A percentile compares a stretch with the other conserved stretches of the same genome.
phyloP scores from a whole-genome alignment of 2,797 vertebrate genomes.

The Eptatretus atami region DNA sequence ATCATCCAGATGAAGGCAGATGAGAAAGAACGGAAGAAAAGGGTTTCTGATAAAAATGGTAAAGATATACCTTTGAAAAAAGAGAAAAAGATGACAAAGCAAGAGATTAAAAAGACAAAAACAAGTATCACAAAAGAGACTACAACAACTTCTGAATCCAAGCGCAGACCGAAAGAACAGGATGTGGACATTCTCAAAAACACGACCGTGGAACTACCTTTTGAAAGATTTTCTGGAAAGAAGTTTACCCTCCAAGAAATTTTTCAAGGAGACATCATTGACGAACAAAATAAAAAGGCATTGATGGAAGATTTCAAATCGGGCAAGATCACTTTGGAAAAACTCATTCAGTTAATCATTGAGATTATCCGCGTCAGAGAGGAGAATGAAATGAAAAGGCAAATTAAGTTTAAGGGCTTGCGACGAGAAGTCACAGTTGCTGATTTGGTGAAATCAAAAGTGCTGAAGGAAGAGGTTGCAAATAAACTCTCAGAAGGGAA shows the following conservation, averaged over 20 bases:
- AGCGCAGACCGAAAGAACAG: not conserved
- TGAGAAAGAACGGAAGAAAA: not conserved
- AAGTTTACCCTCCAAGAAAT: not conserved
- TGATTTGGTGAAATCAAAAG: slow-evolving; percentile 42
- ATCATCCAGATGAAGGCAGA: not conserved
- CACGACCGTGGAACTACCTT: not conserved
- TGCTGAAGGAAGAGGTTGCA: slow-evolving; percentile 48
- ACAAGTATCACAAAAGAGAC: no score
- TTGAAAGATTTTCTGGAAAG: slow-evolving; percentile 1
- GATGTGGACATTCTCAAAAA: not conserved
- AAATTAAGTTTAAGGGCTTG: slow-evolving; percentile 14
- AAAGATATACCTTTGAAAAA: not conserved
- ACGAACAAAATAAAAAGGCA: not conserved
- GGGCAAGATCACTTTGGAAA: not conserved
- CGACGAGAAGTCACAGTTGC: slow-evolving; percentile 20
- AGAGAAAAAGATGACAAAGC: not conserved
- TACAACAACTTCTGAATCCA: no score
- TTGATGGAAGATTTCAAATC: not conserved
- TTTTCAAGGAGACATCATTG: not conserved
- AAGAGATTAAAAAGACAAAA: no score
- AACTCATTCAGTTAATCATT: slow-evolving; percentile 1
- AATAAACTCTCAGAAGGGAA: slow-evolving; percentile 49
- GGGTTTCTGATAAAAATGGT: not conserved
- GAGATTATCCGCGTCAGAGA: slow-evolving; percentile 2
- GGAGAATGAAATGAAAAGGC: not conserved